A percentile compares a stretch with the other conserved stretches of the same genome.
These are phyloP conservation scores for Ceratosolen solmsi DNA, from an alignment of 1,140 invertebrate species.

Conservation along the genomic window DNA sequence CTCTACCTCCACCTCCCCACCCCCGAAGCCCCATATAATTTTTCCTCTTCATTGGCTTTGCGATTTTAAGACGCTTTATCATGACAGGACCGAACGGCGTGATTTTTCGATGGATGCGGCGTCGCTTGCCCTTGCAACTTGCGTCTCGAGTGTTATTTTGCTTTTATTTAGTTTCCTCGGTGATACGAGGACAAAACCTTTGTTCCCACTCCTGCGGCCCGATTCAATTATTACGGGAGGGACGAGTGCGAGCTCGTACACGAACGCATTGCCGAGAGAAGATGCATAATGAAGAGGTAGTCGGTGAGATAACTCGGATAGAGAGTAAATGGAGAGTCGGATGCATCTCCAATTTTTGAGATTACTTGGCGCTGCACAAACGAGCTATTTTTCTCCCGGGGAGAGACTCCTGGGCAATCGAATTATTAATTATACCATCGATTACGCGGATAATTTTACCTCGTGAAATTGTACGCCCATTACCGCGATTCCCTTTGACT, in stretches of 20 bases:
- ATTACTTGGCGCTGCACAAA: background rate
- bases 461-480: background rate
- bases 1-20: too few relatives aligned
- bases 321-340: background rate
- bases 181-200: background rate
- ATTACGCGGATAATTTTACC: background rate
- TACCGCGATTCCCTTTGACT: background rate
- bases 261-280: too few relatives aligned
- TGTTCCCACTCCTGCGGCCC: background rate
- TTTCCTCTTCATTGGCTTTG: too few relatives aligned
- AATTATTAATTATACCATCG: conserved; percentile 7
- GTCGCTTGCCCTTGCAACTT: background rate
- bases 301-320: background rate
- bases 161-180: too few relatives aligned
- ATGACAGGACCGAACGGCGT: conserved; percentile 27
- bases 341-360: background rate
- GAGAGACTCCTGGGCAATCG: too few relatives aligned
- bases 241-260: background rate
- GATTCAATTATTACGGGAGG: background rate
- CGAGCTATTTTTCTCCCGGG: too few relatives aligned
- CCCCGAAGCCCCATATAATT: too few relatives aligned
- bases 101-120: conserved; percentile 5
- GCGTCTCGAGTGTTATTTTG: too few relatives aligned
- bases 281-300: background rate
- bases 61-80: conserved; percentile 47